Conservation (phyloP, 2,888 invertebrate genomes). For the Drosophila parthenogenetica region DNA sequence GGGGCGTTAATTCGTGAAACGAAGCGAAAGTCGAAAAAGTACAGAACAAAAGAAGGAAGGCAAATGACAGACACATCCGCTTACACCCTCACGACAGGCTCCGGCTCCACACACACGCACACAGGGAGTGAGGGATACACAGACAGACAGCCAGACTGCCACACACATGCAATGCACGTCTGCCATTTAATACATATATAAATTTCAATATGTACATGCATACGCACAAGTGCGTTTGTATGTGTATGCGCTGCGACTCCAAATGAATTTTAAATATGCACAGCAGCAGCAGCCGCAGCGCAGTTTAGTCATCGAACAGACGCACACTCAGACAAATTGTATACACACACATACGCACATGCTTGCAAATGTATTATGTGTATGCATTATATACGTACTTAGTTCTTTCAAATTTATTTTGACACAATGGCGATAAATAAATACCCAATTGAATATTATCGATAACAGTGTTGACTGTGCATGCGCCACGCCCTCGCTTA, state of each 20-base stretch:
- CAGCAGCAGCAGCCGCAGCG: conserved; percentile 36
- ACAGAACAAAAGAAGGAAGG: conserved; percentile 58
- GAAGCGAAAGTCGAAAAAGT: conserved; percentile 44
- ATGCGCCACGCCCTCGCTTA: conserved; percentile 54
- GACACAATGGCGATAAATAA: conserved; percentile 42
- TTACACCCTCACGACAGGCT: conserved; percentile 60
- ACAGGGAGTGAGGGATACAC: conserved; percentile 8
- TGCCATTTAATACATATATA: conserved; percentile 30
- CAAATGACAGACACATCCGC: conserved; percentile 74
- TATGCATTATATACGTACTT: conserved; percentile 5
- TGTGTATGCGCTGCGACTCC: conserved; percentile 45
- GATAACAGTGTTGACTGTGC: conserved; percentile 37
- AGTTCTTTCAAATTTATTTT: conserved; percentile 17
- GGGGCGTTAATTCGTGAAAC: conserved; percentile 28
- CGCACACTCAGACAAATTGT: conserved; percentile 2
- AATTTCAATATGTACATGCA: conserved; percentile 31
- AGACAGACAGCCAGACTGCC: conserved; percentile 19
- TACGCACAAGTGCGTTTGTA: conserved; percentile 2
- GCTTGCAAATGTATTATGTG: neutral
- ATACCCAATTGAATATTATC: conserved; percentile 51
- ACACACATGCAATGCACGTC: conserved; percentile 49
- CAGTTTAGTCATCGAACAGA: conserved; percentile 51
- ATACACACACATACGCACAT: conserved; percentile 3
- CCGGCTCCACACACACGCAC: conserved; percentile 36
- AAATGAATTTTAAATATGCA: conserved; percentile 67